Conservation (phyloP, 2,113 vertebrate genomes). For the Sciurus niger region DNA sequence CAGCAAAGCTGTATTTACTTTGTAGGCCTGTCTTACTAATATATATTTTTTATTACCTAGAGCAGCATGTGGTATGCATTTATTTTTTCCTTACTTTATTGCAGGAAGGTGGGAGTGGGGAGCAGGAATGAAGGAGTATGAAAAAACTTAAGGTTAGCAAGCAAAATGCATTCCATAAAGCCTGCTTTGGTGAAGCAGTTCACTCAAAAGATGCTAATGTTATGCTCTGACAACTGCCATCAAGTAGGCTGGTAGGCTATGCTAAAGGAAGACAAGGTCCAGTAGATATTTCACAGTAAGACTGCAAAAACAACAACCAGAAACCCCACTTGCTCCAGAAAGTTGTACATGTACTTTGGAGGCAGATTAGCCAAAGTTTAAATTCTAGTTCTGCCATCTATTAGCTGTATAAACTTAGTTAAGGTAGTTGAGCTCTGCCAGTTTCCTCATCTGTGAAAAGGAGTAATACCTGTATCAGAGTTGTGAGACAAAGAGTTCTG, state of each 20-base stretch:
- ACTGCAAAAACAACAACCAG: too few species aligned
- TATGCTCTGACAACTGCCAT: neutral
- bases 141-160: slow-evolving; percentile 27
- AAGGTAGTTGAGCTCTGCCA: neutral
- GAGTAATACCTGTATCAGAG: neutral
- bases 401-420: neutral
- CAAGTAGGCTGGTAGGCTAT: neutral
- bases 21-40: neutral
- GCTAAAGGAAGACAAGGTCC: neutral
- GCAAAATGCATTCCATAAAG: neutral
- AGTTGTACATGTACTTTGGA: neutral
- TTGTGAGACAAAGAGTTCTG: neutral
- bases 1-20: neutral
- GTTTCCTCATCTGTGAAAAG: neutral
- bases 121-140: neutral
- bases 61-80: neutral
- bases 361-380: neutral
- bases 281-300: neutral
- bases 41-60: neutral
- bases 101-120: neutral
- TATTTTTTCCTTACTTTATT: slow-evolving; percentile 33
- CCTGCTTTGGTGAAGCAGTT: slow-evolving; percentile 38
- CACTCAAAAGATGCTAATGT: neutral
- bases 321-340: neutral
- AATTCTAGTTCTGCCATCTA: neutral